A percentile compares a stretch with the other conserved stretches of the same genome.
These are phyloP conservation scores for Dufourea novaeangliae DNA, from an alignment of 1,140 invertebrate species.

Conservation along the genomic window DNA sequence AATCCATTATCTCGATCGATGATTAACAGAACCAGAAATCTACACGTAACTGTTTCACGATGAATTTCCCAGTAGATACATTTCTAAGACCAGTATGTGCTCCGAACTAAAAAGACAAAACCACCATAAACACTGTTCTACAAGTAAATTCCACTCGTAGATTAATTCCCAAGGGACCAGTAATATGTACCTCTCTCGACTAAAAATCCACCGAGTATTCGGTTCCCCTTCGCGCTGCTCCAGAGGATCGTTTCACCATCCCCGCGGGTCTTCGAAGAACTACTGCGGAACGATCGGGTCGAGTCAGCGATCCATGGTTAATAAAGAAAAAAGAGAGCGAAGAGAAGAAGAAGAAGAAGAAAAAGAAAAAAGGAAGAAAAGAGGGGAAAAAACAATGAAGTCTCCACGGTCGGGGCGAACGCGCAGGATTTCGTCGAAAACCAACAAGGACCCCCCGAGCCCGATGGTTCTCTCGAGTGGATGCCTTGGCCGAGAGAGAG, in stretches of 20 bases:
- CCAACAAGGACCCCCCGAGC: constrained; percentile 24
- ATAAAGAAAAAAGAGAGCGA: constrained; percentile 10
- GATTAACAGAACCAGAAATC: too few relatives aligned
- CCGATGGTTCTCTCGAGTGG: neutral
- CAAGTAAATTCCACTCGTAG: too few relatives aligned
- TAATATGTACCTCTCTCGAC: too few relatives aligned
- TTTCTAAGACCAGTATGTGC: too few relatives aligned
- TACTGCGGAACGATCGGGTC: neutral
- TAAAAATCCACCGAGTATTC: neutral
- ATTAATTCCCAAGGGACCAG: too few relatives aligned
- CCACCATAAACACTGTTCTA: too few relatives aligned
- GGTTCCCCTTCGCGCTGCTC: too few relatives aligned
- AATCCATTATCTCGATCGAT: too few relatives aligned
- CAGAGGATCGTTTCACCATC: neutral
- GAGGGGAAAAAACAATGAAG: neutral
- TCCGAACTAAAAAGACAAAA: too few relatives aligned
- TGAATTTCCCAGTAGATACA: too few relatives aligned
- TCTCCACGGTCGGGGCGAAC: neutral
- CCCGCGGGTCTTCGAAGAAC: neutral
- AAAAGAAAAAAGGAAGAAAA: neutral
- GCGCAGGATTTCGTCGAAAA: constrained; percentile 33
- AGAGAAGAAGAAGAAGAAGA: neutral
- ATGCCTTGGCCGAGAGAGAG: neutral
- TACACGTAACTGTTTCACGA: too few relatives aligned
- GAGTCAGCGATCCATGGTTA: constrained; percentile 17